A percentile compares a stretch with the other conserved stretches of the same genome.
These are phyloP conservation scores for Sebastes oblongus DNA, from an alignment of 2,797 vertebrate genomes.

Conservation along the genomic window DNA sequence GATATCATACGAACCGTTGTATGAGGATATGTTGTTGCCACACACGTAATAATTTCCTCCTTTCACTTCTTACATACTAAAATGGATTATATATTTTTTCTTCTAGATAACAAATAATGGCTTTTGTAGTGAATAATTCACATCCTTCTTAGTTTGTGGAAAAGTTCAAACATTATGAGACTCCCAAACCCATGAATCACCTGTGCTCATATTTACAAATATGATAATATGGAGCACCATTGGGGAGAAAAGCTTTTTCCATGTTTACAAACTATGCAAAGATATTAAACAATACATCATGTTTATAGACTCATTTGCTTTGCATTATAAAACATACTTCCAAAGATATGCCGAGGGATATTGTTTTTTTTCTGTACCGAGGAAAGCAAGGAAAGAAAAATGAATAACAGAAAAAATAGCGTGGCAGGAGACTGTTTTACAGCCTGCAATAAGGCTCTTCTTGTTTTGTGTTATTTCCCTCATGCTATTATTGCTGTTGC, in stretches of 20 bases:
- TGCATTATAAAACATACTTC: not conserved
- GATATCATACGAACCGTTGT: too few species aligned
- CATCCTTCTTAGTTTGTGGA: not conserved
- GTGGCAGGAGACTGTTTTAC: not conserved
- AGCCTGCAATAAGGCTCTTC: not conserved
- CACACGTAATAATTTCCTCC: not conserved
- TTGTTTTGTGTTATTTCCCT: not conserved
- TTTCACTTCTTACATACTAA: not conserved
- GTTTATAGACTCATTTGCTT: not conserved
- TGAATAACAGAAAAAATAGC: not conserved
- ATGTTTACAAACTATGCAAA: not conserved
- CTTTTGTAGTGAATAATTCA: not conserved
- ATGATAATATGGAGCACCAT: not conserved
- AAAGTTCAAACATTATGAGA: not conserved
- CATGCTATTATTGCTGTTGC: not conserved
- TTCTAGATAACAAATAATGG: not conserved
- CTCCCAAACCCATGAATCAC: not conserved
- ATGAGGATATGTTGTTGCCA: not conserved
- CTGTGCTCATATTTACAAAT: not conserved
- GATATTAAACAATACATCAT: constrained; percentile 41
- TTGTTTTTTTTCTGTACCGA: not conserved
- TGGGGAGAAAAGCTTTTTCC: not conserved
- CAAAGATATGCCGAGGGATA: not conserved
- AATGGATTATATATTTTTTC: not conserved
- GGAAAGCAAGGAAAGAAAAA: not conserved